A percentile compares a stretch with the other conserved stretches of the same genome.
Evolutionary conservation across 2,797 vertebrate species (phyloP).

Genomic region (Peromyscus attwateri): DNA sequence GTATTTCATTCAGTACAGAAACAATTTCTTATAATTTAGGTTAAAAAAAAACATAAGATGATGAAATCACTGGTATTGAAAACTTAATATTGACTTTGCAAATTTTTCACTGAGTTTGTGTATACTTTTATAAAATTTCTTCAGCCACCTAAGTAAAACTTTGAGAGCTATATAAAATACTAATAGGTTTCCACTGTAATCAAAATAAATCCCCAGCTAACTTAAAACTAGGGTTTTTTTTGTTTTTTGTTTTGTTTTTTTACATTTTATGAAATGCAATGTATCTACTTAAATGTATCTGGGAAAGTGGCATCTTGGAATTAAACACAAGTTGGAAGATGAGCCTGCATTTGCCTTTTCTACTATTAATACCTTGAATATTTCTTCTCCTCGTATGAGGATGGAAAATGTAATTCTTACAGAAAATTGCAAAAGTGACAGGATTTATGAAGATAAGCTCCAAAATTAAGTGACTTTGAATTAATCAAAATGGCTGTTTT

Average conservation of each 20-base stretch:
- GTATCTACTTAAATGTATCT: background rate
- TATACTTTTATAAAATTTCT: constrained; percentile 18
- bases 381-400: background rate
- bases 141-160: constrained; percentile 11
- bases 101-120: constrained; percentile 1
- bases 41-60: background rate
- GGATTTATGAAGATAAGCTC: background rate
- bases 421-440: background rate
- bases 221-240: background rate
- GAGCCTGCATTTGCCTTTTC: background rate
- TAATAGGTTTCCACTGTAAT: background rate
- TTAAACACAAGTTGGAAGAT: background rate
- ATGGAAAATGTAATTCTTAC: background rate
- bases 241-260: background rate
- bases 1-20: background rate
- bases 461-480: background rate
- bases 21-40: background rate
- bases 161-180: background rate
- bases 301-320: background rate
- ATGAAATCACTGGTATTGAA: background rate
- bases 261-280: background rate
- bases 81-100: constrained; percentile 9
- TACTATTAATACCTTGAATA: background rate
- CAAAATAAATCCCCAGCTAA: background rate
- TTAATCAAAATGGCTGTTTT: constrained; percentile 7